phyloP scores from a whole-genome alignment of 1,140 invertebrate genomes.

The Pachyrhynchus sulphureomaculatus region DNA sequence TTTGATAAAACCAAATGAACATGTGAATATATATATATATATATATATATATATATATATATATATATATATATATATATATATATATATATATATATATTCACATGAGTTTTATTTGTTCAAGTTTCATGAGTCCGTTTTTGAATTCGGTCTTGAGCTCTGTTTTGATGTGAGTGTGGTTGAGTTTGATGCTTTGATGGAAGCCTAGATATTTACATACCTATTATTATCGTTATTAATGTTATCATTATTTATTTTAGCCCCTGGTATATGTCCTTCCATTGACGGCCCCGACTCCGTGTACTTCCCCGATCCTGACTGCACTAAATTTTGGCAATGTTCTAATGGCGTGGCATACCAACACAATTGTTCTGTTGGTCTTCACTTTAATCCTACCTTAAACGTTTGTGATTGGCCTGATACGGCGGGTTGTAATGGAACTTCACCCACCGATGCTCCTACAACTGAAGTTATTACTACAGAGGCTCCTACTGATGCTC shows the following conservation, averaged over 20 bases:
- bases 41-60: too few relatives aligned
- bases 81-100: too few relatives aligned
- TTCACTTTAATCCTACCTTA: constrained; percentile 57
- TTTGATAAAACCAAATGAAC: too few relatives aligned
- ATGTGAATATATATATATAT: too few relatives aligned
- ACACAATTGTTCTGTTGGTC: constrained; percentile 53
- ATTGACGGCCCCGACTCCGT: constrained; percentile 28
- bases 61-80: too few relatives aligned
- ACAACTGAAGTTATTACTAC: not conserved
- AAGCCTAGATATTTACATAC: too few relatives aligned
- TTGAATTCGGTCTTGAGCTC: too few relatives aligned
- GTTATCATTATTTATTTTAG: not conserved
- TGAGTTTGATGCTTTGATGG: too few relatives aligned
- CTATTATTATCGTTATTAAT: too few relatives aligned
- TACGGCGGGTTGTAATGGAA: constrained; percentile 23
- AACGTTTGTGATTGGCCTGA: constrained; percentile 58
- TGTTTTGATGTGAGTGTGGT: too few relatives aligned
- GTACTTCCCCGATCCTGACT: constrained; percentile 48
- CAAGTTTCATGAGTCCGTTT: too few relatives aligned
- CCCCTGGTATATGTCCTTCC: constrained; percentile 15
- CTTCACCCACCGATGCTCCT: constrained; percentile 1
- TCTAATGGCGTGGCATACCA: constrained; percentile 53
- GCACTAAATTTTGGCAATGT: constrained; percentile 61
- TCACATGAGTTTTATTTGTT: too few relatives aligned
- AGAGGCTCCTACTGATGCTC: not conserved